These are phyloP conservation scores for Lithobates sylvaticus DNA, from an alignment of 2,797 vertebrate species.

Conservation along the genomic window DNA sequence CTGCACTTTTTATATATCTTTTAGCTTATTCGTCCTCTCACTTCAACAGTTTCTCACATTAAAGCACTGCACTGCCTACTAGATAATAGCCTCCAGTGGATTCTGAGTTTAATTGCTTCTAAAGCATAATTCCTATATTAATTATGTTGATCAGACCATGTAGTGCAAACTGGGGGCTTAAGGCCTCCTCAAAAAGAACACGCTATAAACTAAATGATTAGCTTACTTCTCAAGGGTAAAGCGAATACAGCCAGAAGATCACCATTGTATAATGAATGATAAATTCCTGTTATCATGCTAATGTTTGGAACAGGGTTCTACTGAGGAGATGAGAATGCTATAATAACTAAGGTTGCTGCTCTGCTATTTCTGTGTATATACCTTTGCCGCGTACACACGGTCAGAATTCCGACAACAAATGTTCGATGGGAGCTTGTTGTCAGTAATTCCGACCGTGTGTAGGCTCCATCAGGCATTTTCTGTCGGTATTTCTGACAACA, in stretches of 20 bases:
- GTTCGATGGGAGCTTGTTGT: no score
- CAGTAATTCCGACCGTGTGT: no score
- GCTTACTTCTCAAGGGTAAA: background rate
- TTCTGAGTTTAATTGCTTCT: conserved; percentile 13
- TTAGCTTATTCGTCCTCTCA: conserved; percentile 8
- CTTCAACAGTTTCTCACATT: background rate
- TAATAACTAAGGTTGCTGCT: background rate
- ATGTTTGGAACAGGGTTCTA: no score
- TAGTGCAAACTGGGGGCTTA: background rate
- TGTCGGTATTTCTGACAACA: no score
- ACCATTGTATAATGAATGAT: background rate
- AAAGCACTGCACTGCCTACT: background rate
- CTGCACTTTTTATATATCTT: background rate
- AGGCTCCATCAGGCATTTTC: no score
- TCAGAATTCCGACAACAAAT: no score
- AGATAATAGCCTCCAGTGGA: conserved; percentile 15
- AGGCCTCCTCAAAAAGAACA: background rate
- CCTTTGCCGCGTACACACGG: no score
- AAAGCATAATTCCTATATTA: conserved; percentile 20
- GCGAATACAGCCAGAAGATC: background rate
- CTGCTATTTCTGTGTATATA: no score
- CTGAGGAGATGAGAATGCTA: no score
- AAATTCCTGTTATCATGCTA: background rate
- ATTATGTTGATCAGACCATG: conserved; percentile 25
- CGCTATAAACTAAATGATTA: background rate